Percentiles rank a stretch among this genome's conserved stretches.
phyloP scores from a whole-genome alignment of 2,888 invertebrate species.

The Eremobia ochroleuca region DNA sequence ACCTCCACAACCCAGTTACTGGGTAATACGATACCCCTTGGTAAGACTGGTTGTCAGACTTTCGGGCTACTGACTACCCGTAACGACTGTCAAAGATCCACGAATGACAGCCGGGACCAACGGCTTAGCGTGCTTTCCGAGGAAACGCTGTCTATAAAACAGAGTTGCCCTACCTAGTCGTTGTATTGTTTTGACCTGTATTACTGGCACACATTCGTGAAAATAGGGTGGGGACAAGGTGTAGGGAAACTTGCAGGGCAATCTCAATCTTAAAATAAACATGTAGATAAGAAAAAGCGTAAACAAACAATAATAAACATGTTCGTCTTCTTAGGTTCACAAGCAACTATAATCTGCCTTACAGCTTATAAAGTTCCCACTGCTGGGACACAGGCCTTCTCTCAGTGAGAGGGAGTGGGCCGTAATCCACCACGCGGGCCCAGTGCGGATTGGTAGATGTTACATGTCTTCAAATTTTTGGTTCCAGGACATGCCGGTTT shows the following conservation, averaged over 20 bases:
- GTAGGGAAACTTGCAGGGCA: background rate
- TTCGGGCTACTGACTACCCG: too few species aligned
- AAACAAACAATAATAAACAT: background rate
- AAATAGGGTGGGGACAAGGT: background rate
- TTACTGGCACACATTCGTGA: slow-evolving; percentile 4
- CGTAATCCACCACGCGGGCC: background rate
- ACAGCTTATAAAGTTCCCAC: background rate
- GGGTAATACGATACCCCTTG: too few species aligned
- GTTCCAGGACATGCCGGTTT: background rate
- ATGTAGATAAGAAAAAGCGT: background rate
- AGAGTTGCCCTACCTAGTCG: background rate
- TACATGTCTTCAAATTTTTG: background rate
- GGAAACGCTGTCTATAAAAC: background rate
- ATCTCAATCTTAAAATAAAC: slow-evolving; percentile 5
- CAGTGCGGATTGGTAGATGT: background rate
- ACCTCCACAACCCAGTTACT: too few species aligned
- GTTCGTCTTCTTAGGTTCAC: background rate
- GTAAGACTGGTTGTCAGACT: too few species aligned
- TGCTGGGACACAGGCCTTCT: background rate
- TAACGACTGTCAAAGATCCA: too few species aligned
- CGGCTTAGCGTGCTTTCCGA: too few species aligned
- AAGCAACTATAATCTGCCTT: too few species aligned
- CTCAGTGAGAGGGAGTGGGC: background rate
- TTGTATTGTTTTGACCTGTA: slow-evolving; percentile 1
- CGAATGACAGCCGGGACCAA: too few species aligned